phyloP scores from a whole-genome alignment of 35 echinoderm and acorn worm genomes.

The Strongylocentrotus purpuratus region DNA sequence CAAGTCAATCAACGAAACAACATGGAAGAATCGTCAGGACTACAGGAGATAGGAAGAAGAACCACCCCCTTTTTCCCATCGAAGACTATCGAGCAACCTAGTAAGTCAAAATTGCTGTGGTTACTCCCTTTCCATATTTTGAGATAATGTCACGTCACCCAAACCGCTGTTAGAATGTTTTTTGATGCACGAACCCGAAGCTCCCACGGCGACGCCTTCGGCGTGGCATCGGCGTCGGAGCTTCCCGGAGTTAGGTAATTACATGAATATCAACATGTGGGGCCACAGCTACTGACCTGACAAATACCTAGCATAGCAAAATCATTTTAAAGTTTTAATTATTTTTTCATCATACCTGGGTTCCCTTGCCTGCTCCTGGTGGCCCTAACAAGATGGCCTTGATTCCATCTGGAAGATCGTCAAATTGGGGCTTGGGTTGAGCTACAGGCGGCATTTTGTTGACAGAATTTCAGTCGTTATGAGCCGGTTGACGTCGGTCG shows the following conservation, averaged over 20 bases:
- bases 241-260: neutral
- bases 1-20: no score
- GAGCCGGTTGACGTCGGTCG: no score
- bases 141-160: neutral
- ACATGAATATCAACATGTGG: neutral
- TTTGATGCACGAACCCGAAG: neutral
- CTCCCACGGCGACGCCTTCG: neutral
- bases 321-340: neutral
- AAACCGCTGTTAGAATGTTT: neutral
- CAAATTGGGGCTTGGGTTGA: conserved; percentile 28
- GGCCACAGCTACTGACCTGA: neutral
- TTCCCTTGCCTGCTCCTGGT: conserved; percentile 95
- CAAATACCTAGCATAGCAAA: neutral
- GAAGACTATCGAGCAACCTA: neutral
- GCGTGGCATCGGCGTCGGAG: neutral
- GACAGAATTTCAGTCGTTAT: no score
- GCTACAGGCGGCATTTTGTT: conserved; percentile 58
- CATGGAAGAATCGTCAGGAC: no score
- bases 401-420: conserved; percentile 52
- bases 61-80: no score
- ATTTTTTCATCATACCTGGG: conserved; percentile 69
- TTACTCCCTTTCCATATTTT: neutral
- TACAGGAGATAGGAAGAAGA: no score
- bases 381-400: conserved; percentile 86
- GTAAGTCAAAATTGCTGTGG: neutral